Conservation (phyloP, 2,888 invertebrate genomes). For the Cheilosia soror region DNA sequence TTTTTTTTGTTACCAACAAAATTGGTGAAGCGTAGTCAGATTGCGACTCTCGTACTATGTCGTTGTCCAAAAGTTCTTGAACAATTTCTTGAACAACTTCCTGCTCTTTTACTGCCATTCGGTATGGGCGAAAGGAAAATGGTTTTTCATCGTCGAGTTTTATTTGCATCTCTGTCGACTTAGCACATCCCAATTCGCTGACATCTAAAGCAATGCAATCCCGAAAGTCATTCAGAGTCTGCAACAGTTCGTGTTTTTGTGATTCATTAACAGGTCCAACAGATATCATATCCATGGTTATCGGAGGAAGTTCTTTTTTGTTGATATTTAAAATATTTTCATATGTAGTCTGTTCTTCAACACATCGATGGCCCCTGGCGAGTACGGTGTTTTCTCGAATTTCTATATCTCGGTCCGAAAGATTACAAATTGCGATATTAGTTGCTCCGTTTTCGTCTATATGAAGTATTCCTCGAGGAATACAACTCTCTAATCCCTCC, state of each 20-base stretch:
- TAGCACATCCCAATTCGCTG: not conserved
- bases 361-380: not conserved
- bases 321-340: not conserved
- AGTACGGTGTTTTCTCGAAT: not conserved
- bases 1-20: conserved; percentile 9
- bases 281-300: not conserved
- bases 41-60: not conserved
- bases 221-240: not conserved
- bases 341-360: not conserved
- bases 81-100: not conserved
- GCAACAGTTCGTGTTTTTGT: not conserved
- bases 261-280: not conserved
- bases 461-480: not conserved
- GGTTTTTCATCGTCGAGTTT: not conserved
- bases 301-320: fast-evolving
- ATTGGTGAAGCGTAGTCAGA: conserved; percentile 18
- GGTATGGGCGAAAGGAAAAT: not conserved
- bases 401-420: not conserved
- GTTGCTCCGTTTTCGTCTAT: not conserved
- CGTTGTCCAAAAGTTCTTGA: not conserved
- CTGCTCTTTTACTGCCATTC: not conserved
- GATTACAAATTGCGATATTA: not conserved
- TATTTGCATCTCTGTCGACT: not conserved
- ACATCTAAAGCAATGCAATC: not conserved
- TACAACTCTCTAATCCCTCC: too few relatives aligned